Percentiles rank a stretch among this genome's conserved stretches.
phyloP scores from a whole-genome alignment of 1,140 invertebrate species.

The Anagrus nilaparvatae region DNA sequence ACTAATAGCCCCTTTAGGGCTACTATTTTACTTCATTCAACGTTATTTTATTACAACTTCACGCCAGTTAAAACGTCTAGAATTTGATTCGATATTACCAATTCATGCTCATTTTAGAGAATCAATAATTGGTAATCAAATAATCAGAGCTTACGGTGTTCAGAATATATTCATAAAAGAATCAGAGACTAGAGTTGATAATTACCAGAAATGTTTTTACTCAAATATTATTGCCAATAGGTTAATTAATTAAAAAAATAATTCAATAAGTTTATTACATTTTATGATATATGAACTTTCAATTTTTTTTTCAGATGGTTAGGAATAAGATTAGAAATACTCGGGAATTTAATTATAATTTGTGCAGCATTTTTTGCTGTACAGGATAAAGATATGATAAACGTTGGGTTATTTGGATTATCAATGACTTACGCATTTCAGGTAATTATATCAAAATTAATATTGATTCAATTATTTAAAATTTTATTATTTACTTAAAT shows the following conservation, averaged over 20 bases:
- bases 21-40: slow-evolving; percentile 85
- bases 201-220: slow-evolving; percentile 80
- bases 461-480: too few species aligned
- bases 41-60: slow-evolving; percentile 91
- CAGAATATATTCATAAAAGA: slow-evolving; percentile 68
- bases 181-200: slow-evolving; percentile 73
- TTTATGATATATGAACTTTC: slow-evolving; percentile 1
- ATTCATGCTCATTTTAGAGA: slow-evolving; percentile 98
- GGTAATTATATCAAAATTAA: too few species aligned
- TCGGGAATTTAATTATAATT: slow-evolving; percentile 84
- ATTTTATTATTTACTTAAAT: neutral
- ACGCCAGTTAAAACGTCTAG: slow-evolving; percentile 85
- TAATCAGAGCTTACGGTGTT: slow-evolving; percentile 68
- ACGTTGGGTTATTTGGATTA: slow-evolving; percentile 73
- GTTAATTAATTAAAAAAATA: slow-evolving; percentile 33
- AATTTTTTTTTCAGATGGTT: slow-evolving; percentile 59
- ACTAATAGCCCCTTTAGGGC: slow-evolving; percentile 71
- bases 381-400: slow-evolving; percentile 54
- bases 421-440: slow-evolving; percentile 83
- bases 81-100: slow-evolving; percentile 92
- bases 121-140: slow-evolving; percentile 66
- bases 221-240: slow-evolving; percentile 76
- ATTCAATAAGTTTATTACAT: too few species aligned
- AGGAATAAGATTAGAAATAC: slow-evolving; percentile 79
- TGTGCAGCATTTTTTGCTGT: slow-evolving; percentile 83